Evolutionary conservation across 1,140 invertebrate genomes (phyloP).

Genomic region (Battus philenor): DNA sequence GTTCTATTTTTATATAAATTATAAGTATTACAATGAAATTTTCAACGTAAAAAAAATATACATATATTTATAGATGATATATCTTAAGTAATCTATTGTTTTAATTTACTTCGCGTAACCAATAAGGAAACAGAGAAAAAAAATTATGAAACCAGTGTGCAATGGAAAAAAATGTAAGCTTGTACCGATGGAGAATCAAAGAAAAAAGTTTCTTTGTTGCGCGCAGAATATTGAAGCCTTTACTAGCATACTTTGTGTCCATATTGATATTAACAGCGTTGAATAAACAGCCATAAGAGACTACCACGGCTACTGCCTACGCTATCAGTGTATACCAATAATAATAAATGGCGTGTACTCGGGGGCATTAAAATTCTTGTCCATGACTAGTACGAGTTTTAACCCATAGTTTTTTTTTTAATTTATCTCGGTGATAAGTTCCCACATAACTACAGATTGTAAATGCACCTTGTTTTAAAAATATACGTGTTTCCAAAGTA

Average conservation of each 20-base stretch:
- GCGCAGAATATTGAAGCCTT: neutral
- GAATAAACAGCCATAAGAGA: slow-evolving; percentile 20
- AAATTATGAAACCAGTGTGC: slow-evolving; percentile 1
- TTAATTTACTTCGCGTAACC: no score
- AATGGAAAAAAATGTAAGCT: neutral
- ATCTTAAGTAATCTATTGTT: no score
- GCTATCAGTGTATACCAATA: slow-evolving; percentile 24
- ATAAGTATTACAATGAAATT: no score
- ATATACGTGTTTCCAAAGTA: no score
- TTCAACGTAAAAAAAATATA: no score
- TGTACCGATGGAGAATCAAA: neutral
- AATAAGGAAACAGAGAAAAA: neutral
- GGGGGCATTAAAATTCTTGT: slow-evolving; percentile 17
- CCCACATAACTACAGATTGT: no score
- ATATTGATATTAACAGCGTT: slow-evolving; percentile 18
- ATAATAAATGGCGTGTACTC: slow-evolving; percentile 18
- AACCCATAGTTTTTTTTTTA: slow-evolving; percentile 16
- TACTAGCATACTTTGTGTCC: neutral
- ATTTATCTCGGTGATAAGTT: no score
- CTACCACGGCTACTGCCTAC: slow-evolving; percentile 22
- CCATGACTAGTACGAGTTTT: slow-evolving; percentile 14
- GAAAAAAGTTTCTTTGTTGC: slow-evolving; percentile 1
- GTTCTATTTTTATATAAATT: no score
- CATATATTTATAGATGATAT: no score
- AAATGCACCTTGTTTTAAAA: no score